Conservation (phyloP, 2,797 vertebrate genomes). For the Allobates femoralis region DNA sequence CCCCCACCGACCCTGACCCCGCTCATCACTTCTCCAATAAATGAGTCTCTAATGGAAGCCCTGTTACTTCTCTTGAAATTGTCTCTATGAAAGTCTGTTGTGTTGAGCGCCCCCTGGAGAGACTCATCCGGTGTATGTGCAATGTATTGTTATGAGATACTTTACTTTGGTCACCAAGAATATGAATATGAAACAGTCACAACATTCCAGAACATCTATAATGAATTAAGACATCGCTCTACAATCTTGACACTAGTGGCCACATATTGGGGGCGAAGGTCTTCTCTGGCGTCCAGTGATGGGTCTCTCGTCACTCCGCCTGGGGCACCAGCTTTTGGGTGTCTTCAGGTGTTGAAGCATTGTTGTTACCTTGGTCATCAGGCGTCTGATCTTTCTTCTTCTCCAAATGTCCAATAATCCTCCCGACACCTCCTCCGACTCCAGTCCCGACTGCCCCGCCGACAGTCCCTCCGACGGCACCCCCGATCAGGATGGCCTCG, state of each 20-base stretch:
- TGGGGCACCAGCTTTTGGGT: constrained; percentile 20
- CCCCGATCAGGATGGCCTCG: constrained; percentile 52
- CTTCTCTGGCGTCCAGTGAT: neutral
- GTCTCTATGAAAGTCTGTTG: neutral
- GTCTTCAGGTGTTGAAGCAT: constrained; percentile 7
- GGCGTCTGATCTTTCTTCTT: neutral
- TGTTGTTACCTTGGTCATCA: neutral
- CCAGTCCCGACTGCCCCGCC: constrained; percentile 54
- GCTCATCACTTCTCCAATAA: too few relatives aligned
- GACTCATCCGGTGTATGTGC: too few relatives aligned
- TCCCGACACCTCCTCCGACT: constrained; percentile 58
- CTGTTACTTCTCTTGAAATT: too few relatives aligned
- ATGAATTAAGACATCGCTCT: neutral
- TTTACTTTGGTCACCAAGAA: neutral
- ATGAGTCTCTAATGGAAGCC: too few relatives aligned
- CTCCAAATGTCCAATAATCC: constrained; percentile 29
- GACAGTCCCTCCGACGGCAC: constrained; percentile 47
- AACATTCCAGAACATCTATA: neutral
- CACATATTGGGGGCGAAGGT: neutral
- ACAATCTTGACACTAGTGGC: neutral
- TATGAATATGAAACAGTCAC: neutral
- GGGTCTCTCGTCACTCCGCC: neutral
- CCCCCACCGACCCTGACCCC: too few relatives aligned
- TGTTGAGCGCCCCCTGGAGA: neutral
- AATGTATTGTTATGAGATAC: neutral